Evolutionary conservation across 2,888 invertebrate species (phyloP), one percentile per base, ranked within the genome.

Genomic region (Carcina quercana): DNA sequence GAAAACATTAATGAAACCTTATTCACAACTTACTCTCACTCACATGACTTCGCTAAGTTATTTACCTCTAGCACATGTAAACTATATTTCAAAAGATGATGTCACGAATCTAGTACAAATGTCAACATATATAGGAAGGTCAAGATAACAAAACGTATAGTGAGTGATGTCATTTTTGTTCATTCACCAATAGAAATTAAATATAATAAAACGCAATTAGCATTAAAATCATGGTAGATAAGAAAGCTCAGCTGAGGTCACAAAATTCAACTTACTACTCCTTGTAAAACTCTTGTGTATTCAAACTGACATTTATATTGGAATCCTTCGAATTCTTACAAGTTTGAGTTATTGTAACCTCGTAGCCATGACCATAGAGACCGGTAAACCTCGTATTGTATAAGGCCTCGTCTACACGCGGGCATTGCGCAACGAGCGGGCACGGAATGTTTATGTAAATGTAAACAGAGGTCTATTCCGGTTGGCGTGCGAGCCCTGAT

Each of bases 381-480:
- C 46, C 54, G 43, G 53, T 46, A 40, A 37, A 39, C 20, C 8
- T 20, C 8, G 20, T 19, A 21, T 13, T 10, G 12, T 13, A 20
- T 46, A 47, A 47, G 42, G 44, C 24, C 17, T 26, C 43, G 59
- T 54, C 44, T 39, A 48, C 45, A 48, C 39, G 50, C 45, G 48
- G 21, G 26, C 38, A 43, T 70, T 70, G 61, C 69, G 68, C 54
- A 71, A 71, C 55, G 42, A 34, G 45, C 11, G 11, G 11, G 11
- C 43, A 36, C 35, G 53, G 60, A 60, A 67, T 65, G 67, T 60
- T 62, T 62, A 67, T 67, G 67, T 62, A 61, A 68, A 63, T 63
- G 67, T 72, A 70, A 71, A 71, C 68, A 71, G 41, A 43, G 43
- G 37, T 40, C 50, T 53, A 58, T 51, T n/a, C 53, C 49, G 52